These are phyloP conservation scores for Agrochola lychnidis DNA, from an alignment of 2,888 invertebrate species.

Conservation along the genomic window DNA sequence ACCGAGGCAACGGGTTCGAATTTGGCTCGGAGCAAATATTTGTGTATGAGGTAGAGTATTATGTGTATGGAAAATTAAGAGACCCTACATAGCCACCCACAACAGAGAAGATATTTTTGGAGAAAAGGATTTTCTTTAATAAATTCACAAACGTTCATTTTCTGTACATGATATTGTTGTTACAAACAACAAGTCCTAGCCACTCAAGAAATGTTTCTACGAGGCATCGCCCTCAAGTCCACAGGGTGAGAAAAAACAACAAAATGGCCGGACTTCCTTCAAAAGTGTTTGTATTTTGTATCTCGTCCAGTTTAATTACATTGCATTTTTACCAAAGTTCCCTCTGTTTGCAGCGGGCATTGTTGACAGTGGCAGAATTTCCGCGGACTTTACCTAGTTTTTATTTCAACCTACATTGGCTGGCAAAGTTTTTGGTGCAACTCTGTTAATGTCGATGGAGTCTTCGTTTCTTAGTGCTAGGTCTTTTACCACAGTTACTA, in stretches of 20 bases:
- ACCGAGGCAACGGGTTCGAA: background rate
- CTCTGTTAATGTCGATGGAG: slow-evolving; percentile 37
- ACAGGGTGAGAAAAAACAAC: slow-evolving; percentile 25
- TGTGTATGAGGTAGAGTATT: background rate
- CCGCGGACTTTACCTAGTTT: slow-evolving; percentile 37
- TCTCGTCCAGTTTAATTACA: slow-evolving; percentile 44
- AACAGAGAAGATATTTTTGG: background rate
- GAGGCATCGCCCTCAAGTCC: slow-evolving; percentile 17
- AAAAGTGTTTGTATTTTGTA: slow-evolving; percentile 43
- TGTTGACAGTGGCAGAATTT: slow-evolving; percentile 52
- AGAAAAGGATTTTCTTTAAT: background rate
- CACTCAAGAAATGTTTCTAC: background rate
- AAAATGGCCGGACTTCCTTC: slow-evolving; percentile 33
- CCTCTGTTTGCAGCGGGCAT: slow-evolving; percentile 45
- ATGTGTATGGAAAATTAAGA: background rate
- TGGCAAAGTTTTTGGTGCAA: slow-evolving; percentile 44
- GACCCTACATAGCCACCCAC: background rate
- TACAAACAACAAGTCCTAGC: slow-evolving; percentile 10
- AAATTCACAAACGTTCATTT: background rate
- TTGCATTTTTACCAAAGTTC: slow-evolving; percentile 50
- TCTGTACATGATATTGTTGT: background rate
- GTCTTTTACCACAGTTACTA: slow-evolving; percentile 30
- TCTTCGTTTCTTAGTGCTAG: slow-evolving; percentile 25
- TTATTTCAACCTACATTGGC: slow-evolving; percentile 52
- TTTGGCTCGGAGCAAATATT: background rate